Conservation (phyloP, 2,113 vertebrate genomes). For the Ceratotherium simum region DNA sequence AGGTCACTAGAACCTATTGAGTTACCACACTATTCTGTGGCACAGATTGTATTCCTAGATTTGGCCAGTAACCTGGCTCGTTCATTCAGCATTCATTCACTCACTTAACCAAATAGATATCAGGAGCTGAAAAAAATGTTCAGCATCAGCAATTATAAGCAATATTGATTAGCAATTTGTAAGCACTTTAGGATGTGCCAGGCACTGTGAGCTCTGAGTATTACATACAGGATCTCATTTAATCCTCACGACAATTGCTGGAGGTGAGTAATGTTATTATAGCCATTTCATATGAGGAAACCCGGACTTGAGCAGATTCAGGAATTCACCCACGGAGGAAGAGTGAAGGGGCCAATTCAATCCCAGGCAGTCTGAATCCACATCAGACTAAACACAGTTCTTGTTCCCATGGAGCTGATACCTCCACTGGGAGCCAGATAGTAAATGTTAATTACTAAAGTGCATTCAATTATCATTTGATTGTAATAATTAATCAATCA, state of each 20-base stretch:
- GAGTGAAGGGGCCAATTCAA: neutral
- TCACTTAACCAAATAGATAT: neutral
- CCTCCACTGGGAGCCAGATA: neutral
- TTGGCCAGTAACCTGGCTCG: neutral
- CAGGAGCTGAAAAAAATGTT: neutral
- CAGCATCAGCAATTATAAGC: no score
- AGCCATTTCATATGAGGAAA: neutral
- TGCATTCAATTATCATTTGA: neutral
- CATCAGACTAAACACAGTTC: neutral
- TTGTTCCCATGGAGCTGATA: neutral
- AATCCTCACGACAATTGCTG: neutral
- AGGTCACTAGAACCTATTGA: neutral
- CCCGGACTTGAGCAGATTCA: neutral
- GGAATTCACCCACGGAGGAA: neutral
- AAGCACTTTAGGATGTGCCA: neutral
- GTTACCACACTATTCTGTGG: neutral
- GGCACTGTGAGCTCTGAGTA: neutral
- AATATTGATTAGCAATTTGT: neutral
- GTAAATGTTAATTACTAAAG: neutral
- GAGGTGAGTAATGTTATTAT: neutral
- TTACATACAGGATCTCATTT: neutral
- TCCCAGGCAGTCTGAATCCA: neutral
- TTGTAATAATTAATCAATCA: neutral
- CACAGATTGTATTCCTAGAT: neutral
- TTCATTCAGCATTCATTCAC: neutral